Conservation (phyloP, 1,140 invertebrate genomes). For the Gryllus bimaculatus region DNA sequence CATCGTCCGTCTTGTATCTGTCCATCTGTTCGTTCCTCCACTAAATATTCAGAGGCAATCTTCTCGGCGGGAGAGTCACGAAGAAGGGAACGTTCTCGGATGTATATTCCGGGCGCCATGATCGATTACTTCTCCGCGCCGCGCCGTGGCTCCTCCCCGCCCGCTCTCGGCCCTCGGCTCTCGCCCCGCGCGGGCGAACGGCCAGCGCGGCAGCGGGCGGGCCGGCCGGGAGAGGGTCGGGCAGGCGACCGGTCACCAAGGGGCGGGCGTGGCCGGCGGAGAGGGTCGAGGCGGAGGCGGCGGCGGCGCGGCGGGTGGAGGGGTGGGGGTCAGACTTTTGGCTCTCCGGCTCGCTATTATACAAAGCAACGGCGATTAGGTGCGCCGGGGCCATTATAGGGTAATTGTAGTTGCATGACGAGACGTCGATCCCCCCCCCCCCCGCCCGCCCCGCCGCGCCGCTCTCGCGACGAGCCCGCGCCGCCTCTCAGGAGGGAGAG, state of each 20-base stretch:
- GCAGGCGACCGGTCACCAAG: too few relatives aligned
- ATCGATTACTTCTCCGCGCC: background rate
- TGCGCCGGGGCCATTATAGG: background rate
- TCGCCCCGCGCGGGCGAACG: background rate
- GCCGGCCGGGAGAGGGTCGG: too few relatives aligned
- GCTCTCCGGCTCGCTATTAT: background rate
- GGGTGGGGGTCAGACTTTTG: background rate
- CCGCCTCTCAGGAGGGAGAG: background rate
- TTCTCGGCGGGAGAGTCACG: background rate
- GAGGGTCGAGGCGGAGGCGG: background rate
- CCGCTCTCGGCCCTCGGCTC: background rate
- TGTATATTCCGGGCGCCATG: background rate
- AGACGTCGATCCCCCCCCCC: background rate
- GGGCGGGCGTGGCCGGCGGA: background rate
- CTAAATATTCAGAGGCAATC: background rate
- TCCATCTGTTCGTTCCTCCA: background rate
- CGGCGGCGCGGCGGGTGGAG: too few relatives aligned
- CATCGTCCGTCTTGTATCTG: background rate
- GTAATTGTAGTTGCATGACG: conserved; percentile 4
- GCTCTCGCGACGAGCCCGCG: background rate
- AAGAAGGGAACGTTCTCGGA: background rate
- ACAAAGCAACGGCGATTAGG: conserved; percentile 3
- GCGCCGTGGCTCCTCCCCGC: background rate
- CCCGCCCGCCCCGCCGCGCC: too few relatives aligned
- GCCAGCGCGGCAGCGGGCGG: too few relatives aligned